Evolutionary conservation across 2,113 vertebrate species (phyloP).

Genomic region (Rhipidura dahli): DNA sequence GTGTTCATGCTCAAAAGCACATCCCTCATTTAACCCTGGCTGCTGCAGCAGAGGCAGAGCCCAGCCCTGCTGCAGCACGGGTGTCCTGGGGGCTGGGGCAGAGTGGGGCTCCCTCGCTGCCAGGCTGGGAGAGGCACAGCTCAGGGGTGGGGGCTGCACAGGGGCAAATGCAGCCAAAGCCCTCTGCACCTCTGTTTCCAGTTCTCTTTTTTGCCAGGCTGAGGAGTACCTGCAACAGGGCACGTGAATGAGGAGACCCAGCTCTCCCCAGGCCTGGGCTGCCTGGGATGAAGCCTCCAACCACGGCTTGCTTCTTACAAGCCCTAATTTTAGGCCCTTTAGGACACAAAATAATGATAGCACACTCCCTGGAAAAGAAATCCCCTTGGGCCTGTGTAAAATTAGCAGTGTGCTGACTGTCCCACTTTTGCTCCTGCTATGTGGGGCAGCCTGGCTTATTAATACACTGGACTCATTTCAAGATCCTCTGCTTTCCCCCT

Average conservation of each 20-base stretch:
- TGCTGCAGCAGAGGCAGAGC: not conserved
- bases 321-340: slow-evolving; percentile 25
- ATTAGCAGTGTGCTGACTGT: slow-evolving; percentile 47
- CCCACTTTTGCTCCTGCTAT: slow-evolving; percentile 28
- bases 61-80: not conserved
- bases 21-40: not conserved
- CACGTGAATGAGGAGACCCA: not conserved
- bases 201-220: not conserved
- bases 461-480: not conserved
- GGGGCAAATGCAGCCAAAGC: not conserved
- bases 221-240: not conserved
- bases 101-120: fast-evolving
- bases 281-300: not conserved
- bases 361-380: not conserved
- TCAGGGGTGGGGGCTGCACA: not conserved
- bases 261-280: not conserved
- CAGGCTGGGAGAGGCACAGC: not conserved
- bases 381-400: slow-evolving; percentile 21
- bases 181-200: not conserved
- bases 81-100: fast-evolving
- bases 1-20: not conserved
- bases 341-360: slow-evolving; percentile 51
- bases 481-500: not conserved
- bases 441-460: slow-evolving; percentile 50
- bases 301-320: not conserved